Percentiles rank a stretch among this genome's conserved stretches.
Evolutionary conservation across 2,797 vertebrate genomes (phyloP).

Genomic region (Hippopotamyrus pictus): DNA sequence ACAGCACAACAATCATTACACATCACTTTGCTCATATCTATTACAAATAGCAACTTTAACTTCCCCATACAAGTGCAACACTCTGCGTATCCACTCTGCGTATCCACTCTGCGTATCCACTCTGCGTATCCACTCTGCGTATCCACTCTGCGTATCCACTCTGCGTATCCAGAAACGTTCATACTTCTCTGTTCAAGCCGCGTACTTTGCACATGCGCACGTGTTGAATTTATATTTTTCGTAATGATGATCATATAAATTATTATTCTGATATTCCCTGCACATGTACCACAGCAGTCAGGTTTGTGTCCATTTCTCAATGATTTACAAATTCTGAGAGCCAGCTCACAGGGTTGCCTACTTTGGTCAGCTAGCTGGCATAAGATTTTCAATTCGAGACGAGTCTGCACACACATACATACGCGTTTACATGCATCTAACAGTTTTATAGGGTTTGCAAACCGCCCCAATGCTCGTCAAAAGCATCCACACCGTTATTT

Average conservation of each 20-base stretch:
- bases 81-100: neutral
- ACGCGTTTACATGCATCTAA: neutral
- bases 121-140: too few species aligned
- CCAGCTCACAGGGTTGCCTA: neutral
- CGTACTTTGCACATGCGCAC: neutral
- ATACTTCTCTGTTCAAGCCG: neutral
- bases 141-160: too few species aligned
- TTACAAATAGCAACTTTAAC: neutral
- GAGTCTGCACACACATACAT: too few species aligned
- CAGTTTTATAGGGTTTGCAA: neutral
- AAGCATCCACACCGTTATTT: neutral
- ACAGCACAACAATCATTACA: slow-evolving; percentile 2
- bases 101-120: too few species aligned
- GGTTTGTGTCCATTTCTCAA: neutral
- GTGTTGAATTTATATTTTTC: neutral
- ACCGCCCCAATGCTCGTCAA: neutral
- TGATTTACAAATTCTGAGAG: neutral
- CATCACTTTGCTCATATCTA: neutral
- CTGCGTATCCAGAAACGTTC: neutral
- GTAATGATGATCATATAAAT: neutral
- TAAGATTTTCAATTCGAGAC: too few species aligned
- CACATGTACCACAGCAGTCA: neutral
- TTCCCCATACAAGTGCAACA: neutral
- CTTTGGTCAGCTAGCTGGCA: too few species aligned
- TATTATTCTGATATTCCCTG: neutral